Evolutionary conservation across 23 tunicate species (phyloP).

Genomic region (Trididemnum nubilum): DNA sequence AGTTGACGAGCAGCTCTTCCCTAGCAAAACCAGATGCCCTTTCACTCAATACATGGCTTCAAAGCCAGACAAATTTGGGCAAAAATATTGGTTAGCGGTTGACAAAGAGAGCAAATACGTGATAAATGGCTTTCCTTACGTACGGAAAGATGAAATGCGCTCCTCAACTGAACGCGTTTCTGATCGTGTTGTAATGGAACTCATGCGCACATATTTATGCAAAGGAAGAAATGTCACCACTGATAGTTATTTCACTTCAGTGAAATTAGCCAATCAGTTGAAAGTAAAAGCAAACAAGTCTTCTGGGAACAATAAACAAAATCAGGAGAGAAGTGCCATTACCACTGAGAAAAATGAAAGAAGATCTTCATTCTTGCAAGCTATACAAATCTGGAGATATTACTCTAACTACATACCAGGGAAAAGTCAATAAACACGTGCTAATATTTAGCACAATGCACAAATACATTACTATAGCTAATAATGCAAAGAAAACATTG

Average conservation of each 20-base stretch:
- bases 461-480: not conserved
- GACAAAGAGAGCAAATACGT: conserved; percentile 26
- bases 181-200: conserved; percentile 21
- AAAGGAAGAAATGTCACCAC: conserved; percentile 33
- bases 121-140: conserved; percentile 34
- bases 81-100: conserved; percentile 32
- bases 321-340: no score
- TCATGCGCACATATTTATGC: conserved; percentile 12
- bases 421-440: conserved; percentile 1
- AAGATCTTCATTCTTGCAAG: no score
- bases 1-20: conserved; percentile 22
- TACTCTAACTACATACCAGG: conserved; percentile 13
- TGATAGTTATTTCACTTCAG: conserved; percentile 30
- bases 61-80: conserved; percentile 32
- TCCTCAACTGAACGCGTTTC: conserved; percentile 20
- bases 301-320: no score
- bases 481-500: no score
- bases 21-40: conserved; percentile 22
- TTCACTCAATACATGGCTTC: conserved; percentile 31
- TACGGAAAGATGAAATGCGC: conserved; percentile 25
- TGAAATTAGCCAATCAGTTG: conserved; percentile 31
- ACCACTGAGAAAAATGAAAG: no score
- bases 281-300: no score
- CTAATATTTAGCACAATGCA: not conserved
- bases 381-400: no score